These are phyloP conservation scores for Petrocephalus sullivani DNA, from an alignment of 2,797 vertebrate genomes.

Conservation along the genomic window DNA sequence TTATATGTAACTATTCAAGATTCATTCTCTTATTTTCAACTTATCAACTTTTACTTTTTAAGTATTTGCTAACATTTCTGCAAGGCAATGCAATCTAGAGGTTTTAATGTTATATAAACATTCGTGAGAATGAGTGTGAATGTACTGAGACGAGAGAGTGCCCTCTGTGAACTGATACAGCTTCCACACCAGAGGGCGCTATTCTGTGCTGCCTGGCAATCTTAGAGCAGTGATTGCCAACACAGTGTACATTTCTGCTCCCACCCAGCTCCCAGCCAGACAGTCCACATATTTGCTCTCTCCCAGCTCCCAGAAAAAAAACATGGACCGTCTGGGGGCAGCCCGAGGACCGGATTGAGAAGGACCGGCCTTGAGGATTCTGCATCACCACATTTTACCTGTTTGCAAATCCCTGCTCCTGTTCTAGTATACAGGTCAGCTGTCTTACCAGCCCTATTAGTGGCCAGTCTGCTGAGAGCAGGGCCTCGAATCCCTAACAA, in stretches of 20 bases:
- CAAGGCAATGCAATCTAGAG: not conserved
- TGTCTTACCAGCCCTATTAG: not conserved
- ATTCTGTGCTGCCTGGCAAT: not conserved
- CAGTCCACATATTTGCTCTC: too few relatives aligned
- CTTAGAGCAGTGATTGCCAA: not conserved
- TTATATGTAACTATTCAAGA: not conserved
- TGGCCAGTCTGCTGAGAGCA: too few relatives aligned
- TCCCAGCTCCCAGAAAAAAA: not conserved
- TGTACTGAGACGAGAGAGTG: not conserved
- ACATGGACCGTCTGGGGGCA: not conserved
- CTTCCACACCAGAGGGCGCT: not conserved
- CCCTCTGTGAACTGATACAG: not conserved
- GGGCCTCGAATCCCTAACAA: too few relatives aligned
- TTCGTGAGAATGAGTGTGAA: not conserved
- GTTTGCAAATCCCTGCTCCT: not conserved
- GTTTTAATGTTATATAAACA: not conserved
- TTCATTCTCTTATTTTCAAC: not conserved
- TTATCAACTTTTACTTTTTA: not conserved
- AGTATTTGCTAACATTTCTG: not conserved
- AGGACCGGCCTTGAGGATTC: not conserved
- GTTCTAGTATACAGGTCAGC: not conserved
- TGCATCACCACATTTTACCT: not conserved
- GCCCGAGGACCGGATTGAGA: not conserved
- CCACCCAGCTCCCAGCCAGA: not conserved
- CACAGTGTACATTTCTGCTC: not conserved